Evolutionary conservation across 2,888 invertebrate species (phyloP).

Genomic region (Glaucopsyche alexis): DNA sequence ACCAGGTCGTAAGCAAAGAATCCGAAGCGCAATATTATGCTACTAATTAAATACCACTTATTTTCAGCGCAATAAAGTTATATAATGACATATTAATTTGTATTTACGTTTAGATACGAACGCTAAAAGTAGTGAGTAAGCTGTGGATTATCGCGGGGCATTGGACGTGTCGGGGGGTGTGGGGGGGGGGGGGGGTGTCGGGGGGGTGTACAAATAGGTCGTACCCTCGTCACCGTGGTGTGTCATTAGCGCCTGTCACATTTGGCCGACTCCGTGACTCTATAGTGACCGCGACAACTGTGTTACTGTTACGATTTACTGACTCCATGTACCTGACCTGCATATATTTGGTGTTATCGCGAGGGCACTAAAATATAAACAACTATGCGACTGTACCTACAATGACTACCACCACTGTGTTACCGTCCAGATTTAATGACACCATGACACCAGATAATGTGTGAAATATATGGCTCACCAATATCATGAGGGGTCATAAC

Average conservation of each 20-base stretch:
- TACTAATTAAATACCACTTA: no score
- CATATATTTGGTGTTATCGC: neutral
- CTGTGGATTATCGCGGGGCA: neutral
- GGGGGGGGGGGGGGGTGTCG: neutral
- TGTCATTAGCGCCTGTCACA: constrained; percentile 6
- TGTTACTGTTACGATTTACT: neutral
- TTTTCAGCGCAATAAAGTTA: no score
- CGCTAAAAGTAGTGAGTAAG: neutral
- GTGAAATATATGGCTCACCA: no score
- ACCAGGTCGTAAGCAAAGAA: no score
- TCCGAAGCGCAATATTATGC: no score
- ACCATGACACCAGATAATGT: no score
- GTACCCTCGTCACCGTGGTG: constrained; percentile 8
- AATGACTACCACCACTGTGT: no score
- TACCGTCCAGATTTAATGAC: no score
- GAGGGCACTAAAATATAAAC: no score
- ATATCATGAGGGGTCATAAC: no score
- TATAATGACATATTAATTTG: no score
- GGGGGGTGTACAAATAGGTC: constrained; percentile 7
- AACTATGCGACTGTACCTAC: no score
- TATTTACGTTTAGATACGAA: neutral
- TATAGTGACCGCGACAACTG: neutral
- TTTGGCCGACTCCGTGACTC: neutral
- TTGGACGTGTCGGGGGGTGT: neutral
- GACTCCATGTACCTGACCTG: neutral